Evolutionary conservation across 2,888 invertebrate species (phyloP).

Genomic region (Gastracanthus pulcherrimus): DNA sequence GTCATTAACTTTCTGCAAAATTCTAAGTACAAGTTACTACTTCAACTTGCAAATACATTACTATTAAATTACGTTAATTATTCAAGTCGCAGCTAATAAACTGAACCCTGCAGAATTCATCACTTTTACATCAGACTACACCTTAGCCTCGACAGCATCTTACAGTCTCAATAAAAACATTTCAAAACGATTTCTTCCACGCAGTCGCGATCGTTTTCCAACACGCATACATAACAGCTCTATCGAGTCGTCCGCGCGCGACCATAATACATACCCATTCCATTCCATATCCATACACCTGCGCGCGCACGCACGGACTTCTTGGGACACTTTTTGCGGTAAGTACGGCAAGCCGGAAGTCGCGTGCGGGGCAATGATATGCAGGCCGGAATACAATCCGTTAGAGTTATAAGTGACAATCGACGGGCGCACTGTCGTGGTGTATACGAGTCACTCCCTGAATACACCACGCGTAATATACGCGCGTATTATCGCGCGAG

Average conservation of each 20-base stretch:
- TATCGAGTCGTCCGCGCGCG: background rate
- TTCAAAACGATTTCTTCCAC: too few species aligned
- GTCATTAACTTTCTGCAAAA: background rate
- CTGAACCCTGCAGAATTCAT: too few species aligned
- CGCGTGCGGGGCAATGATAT: constrained; percentile 56
- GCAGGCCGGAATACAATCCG: constrained; percentile 58
- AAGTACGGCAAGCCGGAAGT: constrained; percentile 43
- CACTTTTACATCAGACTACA: too few species aligned
- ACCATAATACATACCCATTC: background rate
- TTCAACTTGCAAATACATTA: background rate
- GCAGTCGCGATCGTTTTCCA: too few species aligned
- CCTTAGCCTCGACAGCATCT: too few species aligned
- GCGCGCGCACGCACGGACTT: background rate
- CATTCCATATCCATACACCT: too few species aligned
- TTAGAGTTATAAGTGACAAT: constrained; percentile 57
- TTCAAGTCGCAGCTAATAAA: background rate
- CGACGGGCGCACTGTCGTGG: background rate
- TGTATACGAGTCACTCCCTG: background rate
- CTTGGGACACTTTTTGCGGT: constrained; percentile 49
- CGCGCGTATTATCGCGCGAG: too few species aligned
- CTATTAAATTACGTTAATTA: background rate
- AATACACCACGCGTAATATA: background rate
- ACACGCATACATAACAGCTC: too few species aligned
- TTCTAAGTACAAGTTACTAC: background rate
- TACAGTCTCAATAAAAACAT: too few species aligned